These are phyloP conservation scores for Galagoides demidoff DNA, from an alignment of 2,797 vertebrate genomes.

Conservation along the genomic window DNA sequence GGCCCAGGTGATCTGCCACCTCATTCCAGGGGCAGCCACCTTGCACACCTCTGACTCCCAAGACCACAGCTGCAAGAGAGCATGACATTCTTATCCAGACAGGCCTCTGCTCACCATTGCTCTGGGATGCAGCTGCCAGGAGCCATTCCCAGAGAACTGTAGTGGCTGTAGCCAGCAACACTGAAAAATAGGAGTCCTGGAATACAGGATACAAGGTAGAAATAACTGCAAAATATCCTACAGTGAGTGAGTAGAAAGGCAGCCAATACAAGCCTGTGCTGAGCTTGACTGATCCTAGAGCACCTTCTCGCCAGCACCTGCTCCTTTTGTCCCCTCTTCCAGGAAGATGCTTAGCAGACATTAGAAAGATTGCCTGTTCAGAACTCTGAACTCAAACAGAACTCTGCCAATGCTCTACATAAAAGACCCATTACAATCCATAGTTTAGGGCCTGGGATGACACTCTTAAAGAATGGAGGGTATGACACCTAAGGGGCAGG, in stretches of 20 bases:
- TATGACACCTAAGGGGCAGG: neutral
- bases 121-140: constrained; percentile 43
- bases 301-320: neutral
- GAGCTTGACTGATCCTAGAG: neutral
- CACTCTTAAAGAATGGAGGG: neutral
- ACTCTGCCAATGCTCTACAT: neutral
- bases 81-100: neutral
- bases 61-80: constrained; percentile 57
- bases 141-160: constrained; percentile 45
- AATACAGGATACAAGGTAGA: constrained; percentile 5
- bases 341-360: neutral
- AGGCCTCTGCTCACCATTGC: neutral
- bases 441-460: neutral
- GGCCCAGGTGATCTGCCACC: neutral
- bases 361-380: neutral
- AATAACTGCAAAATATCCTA: constrained; percentile 38
- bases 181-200: neutral
- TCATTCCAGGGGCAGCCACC: neutral
- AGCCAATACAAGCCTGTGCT: neutral
- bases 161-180: neutral
- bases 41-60: neutral
- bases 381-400: neutral
- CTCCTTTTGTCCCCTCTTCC: neutral
- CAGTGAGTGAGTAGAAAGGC: neutral
- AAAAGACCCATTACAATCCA: neutral